Conservation (phyloP, 2,888 invertebrate genomes). For the Bunonema sp. region DNA sequence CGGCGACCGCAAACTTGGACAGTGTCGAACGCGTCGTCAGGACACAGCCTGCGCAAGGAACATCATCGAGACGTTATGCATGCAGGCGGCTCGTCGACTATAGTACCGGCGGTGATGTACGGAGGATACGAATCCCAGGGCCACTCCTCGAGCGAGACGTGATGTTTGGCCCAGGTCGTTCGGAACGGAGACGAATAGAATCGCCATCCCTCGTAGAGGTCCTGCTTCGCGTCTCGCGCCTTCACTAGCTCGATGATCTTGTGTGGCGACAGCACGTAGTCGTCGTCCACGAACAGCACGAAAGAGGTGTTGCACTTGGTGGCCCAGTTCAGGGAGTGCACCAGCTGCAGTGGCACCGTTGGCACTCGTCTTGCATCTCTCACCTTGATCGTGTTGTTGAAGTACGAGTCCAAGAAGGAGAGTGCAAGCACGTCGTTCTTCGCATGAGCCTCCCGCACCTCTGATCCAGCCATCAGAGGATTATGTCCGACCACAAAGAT, state of each 20-base stretch:
- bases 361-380: not conserved
- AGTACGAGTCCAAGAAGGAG: slow-evolving; percentile 22
- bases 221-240: not conserved
- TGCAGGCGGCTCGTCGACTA: slow-evolving; percentile 18
- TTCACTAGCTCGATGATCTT: slow-evolving; percentile 13
- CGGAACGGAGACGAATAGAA: slow-evolving; percentile 34
- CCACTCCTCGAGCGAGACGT: slow-evolving; percentile 30
- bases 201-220: slow-evolving; percentile 26
- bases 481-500: slow-evolving; percentile 1
- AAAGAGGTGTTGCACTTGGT: slow-evolving; percentile 9
- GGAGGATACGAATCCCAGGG: slow-evolving; percentile 36
- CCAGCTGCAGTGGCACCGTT: slow-evolving; percentile 8
- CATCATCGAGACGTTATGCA: not conserved
- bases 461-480: too few species aligned
- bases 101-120: slow-evolving; percentile 37
- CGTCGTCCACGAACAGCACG: slow-evolving; percentile 34
- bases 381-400: slow-evolving; percentile 32
- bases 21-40: not conserved
- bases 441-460: slow-evolving; percentile 10
- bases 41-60: not conserved
- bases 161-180: slow-evolving; percentile 22
- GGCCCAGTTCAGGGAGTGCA: slow-evolving; percentile 11
- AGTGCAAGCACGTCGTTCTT: slow-evolving; percentile 20
- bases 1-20: not conserved
- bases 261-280: slow-evolving; percentile 23